A percentile compares a stretch with the other conserved stretches of the same genome.
Evolutionary conservation across 2,113 vertebrate genomes (phyloP).

Genomic region (Hydropotes inermis): DNA sequence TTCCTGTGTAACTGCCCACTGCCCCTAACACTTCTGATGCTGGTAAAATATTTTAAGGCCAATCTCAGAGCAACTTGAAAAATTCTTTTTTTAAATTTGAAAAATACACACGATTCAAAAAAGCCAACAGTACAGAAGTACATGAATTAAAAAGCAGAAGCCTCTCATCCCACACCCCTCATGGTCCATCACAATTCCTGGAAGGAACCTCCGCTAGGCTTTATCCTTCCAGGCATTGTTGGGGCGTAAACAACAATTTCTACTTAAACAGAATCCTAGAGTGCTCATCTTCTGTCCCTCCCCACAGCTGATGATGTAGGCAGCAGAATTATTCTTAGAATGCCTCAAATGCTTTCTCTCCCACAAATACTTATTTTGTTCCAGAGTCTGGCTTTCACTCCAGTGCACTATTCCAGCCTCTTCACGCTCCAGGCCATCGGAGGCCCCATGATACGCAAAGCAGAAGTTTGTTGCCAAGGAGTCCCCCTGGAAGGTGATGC

Average conservation of each 20-base stretch:
- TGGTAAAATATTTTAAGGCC: neutral
- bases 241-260: neutral
- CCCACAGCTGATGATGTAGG: neutral
- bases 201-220: neutral
- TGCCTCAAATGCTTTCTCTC: neutral
- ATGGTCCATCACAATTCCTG: neutral
- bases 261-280: neutral
- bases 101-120: neutral
- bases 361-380: neutral
- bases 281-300: neutral
- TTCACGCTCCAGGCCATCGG: neutral
- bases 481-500: neutral
- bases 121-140: neutral
- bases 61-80: neutral
- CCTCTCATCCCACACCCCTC: neutral
- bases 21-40: neutral
- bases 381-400: neutral
- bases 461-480: neutral
- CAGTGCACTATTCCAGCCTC: neutral
- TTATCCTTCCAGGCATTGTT: neutral
- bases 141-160: neutral
- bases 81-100: neutral
- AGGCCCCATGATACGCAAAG: neutral
- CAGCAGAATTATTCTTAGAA: neutral
- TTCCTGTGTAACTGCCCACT: neutral